A percentile compares a stretch with the other conserved stretches of the same genome.
phyloP scores from a whole-genome alignment of 2,888 invertebrate genomes.

The Sipha maydis region DNA sequence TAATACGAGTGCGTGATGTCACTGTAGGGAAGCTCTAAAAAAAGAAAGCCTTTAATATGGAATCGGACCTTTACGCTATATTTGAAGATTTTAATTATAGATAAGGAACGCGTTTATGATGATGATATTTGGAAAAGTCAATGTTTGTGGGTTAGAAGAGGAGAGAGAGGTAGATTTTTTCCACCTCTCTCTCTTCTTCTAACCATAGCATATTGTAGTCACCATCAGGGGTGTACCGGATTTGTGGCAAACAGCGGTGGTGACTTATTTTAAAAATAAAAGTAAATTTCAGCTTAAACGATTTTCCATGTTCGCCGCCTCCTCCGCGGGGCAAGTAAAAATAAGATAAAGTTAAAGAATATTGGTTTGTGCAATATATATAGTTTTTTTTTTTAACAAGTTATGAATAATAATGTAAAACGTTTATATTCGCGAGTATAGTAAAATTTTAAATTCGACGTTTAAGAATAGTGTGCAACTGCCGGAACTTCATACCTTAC shows the following conservation, averaged over 20 bases:
- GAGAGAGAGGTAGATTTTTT: background rate
- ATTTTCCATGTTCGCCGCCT: constrained; percentile 49
- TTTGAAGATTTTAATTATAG: constrained; percentile 62
- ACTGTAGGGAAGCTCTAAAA: background rate
- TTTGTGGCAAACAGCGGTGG: constrained; percentile 32
- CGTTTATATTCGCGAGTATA: background rate
- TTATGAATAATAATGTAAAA: constrained; percentile 49
- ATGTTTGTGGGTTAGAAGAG: background rate
- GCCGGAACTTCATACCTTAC: background rate
- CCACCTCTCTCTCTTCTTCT: too few species aligned
- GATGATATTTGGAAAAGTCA: constrained; percentile 62
- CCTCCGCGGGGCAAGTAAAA: constrained; percentile 1
- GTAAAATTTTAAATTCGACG: constrained; percentile 8
- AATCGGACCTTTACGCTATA: constrained; percentile 57
- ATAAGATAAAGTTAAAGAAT: constrained; percentile 42
- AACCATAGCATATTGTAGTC: constrained; percentile 24
- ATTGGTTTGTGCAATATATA: constrained; percentile 26
- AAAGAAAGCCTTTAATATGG: constrained; percentile 52
- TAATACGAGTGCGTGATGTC: constrained; percentile 37
- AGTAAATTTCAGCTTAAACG: constrained; percentile 54
- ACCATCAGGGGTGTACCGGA: background rate
- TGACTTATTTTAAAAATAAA: constrained; percentile 37
- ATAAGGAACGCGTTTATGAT: constrained; percentile 59
- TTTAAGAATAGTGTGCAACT: constrained; percentile 4
- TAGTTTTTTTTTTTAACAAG: constrained; percentile 37